Evolutionary conservation across 2,113 vertebrate genomes (phyloP).

Genomic region (Bubalus kerabau): DNA sequence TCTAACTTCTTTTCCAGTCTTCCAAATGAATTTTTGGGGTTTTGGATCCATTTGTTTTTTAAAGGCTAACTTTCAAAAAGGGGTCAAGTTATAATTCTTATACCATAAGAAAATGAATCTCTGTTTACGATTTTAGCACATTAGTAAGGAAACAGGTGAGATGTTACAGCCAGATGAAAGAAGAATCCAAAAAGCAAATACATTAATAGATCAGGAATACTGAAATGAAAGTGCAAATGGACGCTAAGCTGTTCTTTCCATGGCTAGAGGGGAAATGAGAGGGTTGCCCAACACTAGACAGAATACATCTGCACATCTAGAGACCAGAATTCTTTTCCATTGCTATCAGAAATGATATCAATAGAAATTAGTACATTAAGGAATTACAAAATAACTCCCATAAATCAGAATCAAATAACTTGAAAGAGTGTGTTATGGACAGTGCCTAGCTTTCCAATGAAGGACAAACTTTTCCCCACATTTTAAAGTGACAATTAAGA

Average conservation of each 20-base stretch:
- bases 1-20: neutral
- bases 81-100: neutral
- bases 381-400: neutral
- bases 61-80: neutral
- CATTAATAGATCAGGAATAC: neutral
- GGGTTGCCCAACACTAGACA: neutral
- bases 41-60: neutral
- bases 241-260: accelerated
- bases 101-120: neutral
- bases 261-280: neutral
- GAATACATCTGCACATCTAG: neutral
- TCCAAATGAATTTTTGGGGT: neutral
- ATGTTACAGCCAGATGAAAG: neutral
- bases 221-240: neutral
- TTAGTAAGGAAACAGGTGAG: neutral
- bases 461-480: neutral
- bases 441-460: neutral
- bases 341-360: neutral
- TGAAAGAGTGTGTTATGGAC: neutral
- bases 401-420: neutral
- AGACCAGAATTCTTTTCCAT: neutral
- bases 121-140: neutral
- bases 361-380: neutral
- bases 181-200: neutral
- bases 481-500: neutral